Percentiles rank a stretch among this genome's conserved stretches.
These are phyloP conservation scores for Cyphomyrus plagiostoma DNA, from an alignment of 2,113 vertebrate species.

Conservation along the genomic window DNA sequence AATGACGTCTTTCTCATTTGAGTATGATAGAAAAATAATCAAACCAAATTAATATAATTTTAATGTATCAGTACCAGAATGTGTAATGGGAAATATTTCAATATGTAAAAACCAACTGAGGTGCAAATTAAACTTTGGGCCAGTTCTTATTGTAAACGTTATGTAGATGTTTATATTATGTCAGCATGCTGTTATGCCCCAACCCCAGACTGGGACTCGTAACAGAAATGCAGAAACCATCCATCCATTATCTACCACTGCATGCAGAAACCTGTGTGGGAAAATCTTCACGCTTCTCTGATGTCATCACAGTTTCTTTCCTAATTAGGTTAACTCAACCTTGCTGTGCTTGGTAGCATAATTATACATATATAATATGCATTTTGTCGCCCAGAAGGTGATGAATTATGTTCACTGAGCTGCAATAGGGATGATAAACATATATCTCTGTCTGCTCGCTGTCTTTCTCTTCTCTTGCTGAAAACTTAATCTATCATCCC, in stretches of 20 bases:
- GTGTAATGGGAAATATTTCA: neutral
- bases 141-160: neutral
- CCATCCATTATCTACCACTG: too few relatives aligned
- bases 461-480: neutral
- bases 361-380: constrained; percentile 23
- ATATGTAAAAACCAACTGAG: neutral
- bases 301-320: constrained; percentile 27
- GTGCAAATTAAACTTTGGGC: neutral
- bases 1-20: neutral
- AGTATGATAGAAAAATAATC: neutral
- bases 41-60: neutral
- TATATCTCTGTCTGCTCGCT: neutral
- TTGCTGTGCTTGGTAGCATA: constrained; percentile 36
- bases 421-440: constrained; percentile 36
- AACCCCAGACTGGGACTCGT: too few relatives aligned
- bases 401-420: constrained; percentile 51
- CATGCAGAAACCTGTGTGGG: neutral
- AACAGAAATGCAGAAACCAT: too few relatives aligned
- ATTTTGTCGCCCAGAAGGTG: constrained; percentile 38
- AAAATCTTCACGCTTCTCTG: neutral
- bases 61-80: neutral
- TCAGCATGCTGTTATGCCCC: neutral
- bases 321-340: constrained; percentile 49
- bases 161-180: neutral
- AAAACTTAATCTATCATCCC: neutral